These are phyloP conservation scores for Microctenopoma stevenorrisi DNA, from an alignment of 2,797 vertebrate species.

Conservation along the genomic window DNA sequence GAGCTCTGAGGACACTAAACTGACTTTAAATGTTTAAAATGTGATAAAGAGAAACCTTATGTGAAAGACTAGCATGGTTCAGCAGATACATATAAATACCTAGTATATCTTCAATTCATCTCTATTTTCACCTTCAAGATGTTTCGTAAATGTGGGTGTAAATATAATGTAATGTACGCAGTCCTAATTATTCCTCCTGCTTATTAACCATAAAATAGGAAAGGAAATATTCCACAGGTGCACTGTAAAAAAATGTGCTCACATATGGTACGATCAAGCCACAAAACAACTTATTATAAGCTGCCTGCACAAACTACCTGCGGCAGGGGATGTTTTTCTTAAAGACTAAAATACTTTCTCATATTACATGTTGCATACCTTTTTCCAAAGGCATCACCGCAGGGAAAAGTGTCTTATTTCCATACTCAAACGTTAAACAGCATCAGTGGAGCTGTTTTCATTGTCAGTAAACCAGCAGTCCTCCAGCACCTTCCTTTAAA, in stretches of 20 bases:
- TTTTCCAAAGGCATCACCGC: background rate
- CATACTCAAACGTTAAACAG: background rate
- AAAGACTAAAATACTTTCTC: background rate
- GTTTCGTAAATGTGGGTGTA: no score
- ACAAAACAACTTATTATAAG: background rate
- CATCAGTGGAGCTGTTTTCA: background rate
- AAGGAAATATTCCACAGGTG: no score
- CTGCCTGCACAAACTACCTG: background rate
- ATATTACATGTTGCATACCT: background rate
- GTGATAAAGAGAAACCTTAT: background rate
- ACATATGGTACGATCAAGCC: background rate
- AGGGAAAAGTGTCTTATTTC: background rate
- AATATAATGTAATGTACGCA: no score
- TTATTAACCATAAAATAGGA: no score
- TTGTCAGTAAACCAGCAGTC: no score
- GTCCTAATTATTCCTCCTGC: no score
- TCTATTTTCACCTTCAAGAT: no score
- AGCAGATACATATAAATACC: no score
- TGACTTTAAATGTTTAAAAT: background rate
- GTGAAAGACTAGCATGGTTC: background rate
- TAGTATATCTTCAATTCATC: no score
- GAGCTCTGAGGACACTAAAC: background rate
- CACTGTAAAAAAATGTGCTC: no score
- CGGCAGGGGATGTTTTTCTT: no score
- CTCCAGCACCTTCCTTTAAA: no score